Evolutionary conservation across 92 coral and sea anemone species (phyloP), one percentile per base, ranked within the genome.

Genomic region (Zoanthus sociatus): DNA sequence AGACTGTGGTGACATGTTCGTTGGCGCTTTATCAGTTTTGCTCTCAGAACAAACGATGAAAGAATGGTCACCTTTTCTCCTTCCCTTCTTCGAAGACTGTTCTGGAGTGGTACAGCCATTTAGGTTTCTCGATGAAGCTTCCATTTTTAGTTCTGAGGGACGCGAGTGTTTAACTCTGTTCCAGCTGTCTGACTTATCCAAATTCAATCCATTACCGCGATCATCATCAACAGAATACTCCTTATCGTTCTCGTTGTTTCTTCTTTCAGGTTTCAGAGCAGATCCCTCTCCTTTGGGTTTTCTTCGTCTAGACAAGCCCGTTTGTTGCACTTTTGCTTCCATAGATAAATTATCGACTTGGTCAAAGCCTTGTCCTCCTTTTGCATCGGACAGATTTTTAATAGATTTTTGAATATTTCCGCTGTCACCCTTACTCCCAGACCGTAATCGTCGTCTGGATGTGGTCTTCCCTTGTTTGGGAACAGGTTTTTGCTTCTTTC

Each of bases 281-380:
- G 47, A 71, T 3, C 7, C 83, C 56, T 86, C 83, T 44, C 89
- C 89, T 51, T 76, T 86, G 14, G 71, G 70, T 63, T 86, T 74
- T 20, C 15, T n/a, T 31, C 84, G 44, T 20, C 47, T 76, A 9
- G 76, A 4, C 21, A 9, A 16, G 3, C 58, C 50, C 20, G 14
- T 71, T 37, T 15, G 79, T 10, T 69, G 71, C 33, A 32, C 76
- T 58, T 54, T 31, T 3, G 13, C 51, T 20, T 72, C 84, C 55
- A 31, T 8, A 16, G 42, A 1, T 12, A 45, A 53, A 21, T 12
- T 33, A 4, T n/a, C 60, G 4, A 1, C 21, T 10, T 37, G 9
- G 31, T 47, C 48, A 18, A 42, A 30, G 17, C 83, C 89, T 32
- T 53, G 63, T 4, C 71, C 76, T 75, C 89, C 83, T 86, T 81